These are phyloP conservation scores for Clostera curtula DNA, from an alignment of 2,888 invertebrate genomes.

Conservation along the genomic window DNA sequence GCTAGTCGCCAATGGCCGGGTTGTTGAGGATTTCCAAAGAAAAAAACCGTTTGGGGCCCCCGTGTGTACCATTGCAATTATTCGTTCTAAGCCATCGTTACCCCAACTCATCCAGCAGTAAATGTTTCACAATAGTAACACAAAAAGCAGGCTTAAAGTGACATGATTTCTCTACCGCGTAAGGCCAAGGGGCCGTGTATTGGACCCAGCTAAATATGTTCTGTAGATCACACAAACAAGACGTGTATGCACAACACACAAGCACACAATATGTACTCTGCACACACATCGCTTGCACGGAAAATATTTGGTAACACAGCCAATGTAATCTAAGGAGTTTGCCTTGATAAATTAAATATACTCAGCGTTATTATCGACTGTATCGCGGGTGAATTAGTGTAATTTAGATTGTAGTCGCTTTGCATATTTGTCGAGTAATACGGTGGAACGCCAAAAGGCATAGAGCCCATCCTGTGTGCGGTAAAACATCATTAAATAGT, in stretches of 20 bases:
- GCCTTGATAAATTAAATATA: conserved; percentile 62
- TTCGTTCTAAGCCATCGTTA: no score
- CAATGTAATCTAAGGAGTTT: conserved; percentile 64
- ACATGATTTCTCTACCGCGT: conserved; percentile 18
- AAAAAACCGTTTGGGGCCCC: no score
- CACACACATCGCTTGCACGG: conserved; percentile 57
- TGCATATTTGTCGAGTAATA: no score
- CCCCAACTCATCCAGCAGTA: no score
- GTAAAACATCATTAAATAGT: no score
- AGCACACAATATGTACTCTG: conserved; percentile 52
- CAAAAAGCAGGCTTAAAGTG: conserved; percentile 15
- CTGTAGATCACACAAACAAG: conserved; percentile 50
- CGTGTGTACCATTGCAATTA: no score
- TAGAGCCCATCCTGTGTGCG: no score
- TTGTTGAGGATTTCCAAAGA: no score
- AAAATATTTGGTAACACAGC: conserved; percentile 69
- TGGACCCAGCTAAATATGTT: conserved; percentile 62
- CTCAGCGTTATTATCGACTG: conserved; percentile 38
- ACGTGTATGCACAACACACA: conserved; percentile 44
- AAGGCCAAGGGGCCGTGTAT: conserved; percentile 42
- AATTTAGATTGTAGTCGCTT: conserved; percentile 17
- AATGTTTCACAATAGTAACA: conserved; percentile 1
- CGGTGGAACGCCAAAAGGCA: no score
- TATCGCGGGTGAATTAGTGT: conserved; percentile 16
- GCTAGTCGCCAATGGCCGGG: no score